A percentile compares a stretch with the other conserved stretches of the same genome.
Evolutionary conservation across 1,140 invertebrate species (phyloP).

Genomic region (Scaptodrosophila lebanonensis): DNA sequence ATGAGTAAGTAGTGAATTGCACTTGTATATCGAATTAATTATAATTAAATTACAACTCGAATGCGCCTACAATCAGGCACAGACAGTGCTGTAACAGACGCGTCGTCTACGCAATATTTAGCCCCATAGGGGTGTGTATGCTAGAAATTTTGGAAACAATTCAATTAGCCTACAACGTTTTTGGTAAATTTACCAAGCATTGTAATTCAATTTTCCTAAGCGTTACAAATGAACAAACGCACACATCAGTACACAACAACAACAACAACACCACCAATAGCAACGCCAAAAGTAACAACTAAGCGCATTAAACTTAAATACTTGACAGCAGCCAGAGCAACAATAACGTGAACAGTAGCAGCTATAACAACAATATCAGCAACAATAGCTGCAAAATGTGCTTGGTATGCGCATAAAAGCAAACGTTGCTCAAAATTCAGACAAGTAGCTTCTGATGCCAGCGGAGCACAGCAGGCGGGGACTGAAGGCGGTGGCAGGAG

Average conservation of each 20-base stretch:
- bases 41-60: not conserved
- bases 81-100: too few relatives aligned
- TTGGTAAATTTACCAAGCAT: slow-evolving; percentile 50
- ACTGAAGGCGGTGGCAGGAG: too few relatives aligned
- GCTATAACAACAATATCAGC: slow-evolving; percentile 34
- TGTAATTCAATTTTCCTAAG: slow-evolving; percentile 62
- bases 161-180: slow-evolving; percentile 52
- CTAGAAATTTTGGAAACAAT: not conserved
- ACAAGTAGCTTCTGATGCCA: slow-evolving; percentile 27
- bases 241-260: too few relatives aligned
- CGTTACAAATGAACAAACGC: too few relatives aligned
- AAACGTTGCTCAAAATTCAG: slow-evolving; percentile 54
- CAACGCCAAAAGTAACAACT: slow-evolving; percentile 16
- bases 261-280: slow-evolving; percentile 6
- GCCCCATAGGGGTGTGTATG: too few relatives aligned
- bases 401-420: too few relatives aligned
- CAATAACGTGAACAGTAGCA: slow-evolving; percentile 17
- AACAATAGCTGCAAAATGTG: too few relatives aligned
- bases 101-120: slow-evolving; percentile 27
- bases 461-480: too few relatives aligned
- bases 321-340: slow-evolving; percentile 27
- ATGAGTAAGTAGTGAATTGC: slow-evolving; percentile 72
- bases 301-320: slow-evolving; percentile 65
- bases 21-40: not conserved
- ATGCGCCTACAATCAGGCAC: not conserved